A percentile compares a stretch with the other conserved stretches of the same genome.
Conservation (phyloP, 2,888 invertebrate species). For the Epinotia demarniana region DNA sequence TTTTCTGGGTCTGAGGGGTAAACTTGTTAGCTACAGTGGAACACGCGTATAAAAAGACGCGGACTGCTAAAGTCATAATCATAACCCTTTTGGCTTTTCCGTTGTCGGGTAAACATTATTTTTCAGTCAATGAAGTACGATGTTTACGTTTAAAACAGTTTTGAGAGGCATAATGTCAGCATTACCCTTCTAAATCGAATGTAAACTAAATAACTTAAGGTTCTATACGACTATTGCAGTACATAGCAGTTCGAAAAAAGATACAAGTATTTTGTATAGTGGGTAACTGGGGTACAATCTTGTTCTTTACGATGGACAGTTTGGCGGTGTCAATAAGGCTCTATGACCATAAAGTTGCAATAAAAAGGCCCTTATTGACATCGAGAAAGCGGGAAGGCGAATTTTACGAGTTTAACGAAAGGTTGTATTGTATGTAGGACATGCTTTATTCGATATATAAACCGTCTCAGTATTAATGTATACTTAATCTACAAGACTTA, state of each 20-base stretch:
- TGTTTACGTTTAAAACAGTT: background rate
- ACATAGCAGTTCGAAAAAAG: slow-evolving; percentile 33
- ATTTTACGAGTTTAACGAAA: background rate
- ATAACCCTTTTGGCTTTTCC: too few species aligned
- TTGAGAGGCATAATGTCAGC: slow-evolving; percentile 7
- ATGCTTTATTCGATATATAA: slow-evolving; percentile 8
- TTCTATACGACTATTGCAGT: slow-evolving; percentile 29
- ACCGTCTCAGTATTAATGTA: slow-evolving; percentile 24
- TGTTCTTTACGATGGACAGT: background rate
- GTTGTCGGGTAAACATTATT: too few species aligned
- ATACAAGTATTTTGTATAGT: background rate
- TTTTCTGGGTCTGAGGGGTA: too few species aligned
- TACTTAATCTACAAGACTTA: too few species aligned
- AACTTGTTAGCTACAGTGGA: too few species aligned
- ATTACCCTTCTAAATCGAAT: slow-evolving; percentile 24
- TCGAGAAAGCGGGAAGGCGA: background rate
- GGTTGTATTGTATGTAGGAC: background rate
- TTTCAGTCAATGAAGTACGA: background rate
- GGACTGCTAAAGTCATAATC: too few species aligned
- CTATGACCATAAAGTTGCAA: too few species aligned
- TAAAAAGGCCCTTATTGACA: too few species aligned
- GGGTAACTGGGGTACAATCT: background rate
- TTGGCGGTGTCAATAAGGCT: too few species aligned
- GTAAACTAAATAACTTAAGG: slow-evolving; percentile 26
- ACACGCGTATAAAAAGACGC: too few species aligned